phyloP scores from a whole-genome alignment of 2,888 invertebrate genomes.

The Agriopis leucophaearia region DNA sequence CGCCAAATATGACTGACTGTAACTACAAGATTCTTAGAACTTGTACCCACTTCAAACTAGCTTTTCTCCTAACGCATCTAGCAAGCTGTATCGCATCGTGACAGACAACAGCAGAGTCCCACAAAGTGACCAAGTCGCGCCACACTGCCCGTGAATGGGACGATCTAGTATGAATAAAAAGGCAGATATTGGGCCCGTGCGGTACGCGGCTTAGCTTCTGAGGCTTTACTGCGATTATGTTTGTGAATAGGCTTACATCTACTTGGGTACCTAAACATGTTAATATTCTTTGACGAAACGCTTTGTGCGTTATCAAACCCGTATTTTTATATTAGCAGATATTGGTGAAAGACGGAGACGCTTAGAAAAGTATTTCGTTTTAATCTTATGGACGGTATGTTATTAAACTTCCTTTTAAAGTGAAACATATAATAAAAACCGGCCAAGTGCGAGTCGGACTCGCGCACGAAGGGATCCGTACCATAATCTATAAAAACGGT shows the following conservation, averaged over 20 bases:
- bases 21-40: background rate
- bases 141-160: constrained; percentile 67
- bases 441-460: too few species aligned
- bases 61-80: constrained; percentile 49
- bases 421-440: too few species aligned
- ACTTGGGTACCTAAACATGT: constrained; percentile 34
- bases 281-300: constrained; percentile 16
- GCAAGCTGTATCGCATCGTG: constrained; percentile 31
- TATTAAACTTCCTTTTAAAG: background rate
- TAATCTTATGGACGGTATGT: background rate
- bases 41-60: background rate
- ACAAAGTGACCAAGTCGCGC: constrained; percentile 79
- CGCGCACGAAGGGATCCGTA: too few species aligned
- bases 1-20: too few species aligned
- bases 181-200: constrained; percentile 54
- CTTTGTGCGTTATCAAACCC: constrained; percentile 14
- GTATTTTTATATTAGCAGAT: constrained; percentile 12
- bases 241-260: constrained; percentile 47
- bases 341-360: background rate
- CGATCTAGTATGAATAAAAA: constrained; percentile 67
- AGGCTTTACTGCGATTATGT: constrained; percentile 53
- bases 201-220: constrained; percentile 64
- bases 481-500: too few species aligned
- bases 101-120: constrained; percentile 55
- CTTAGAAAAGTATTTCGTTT: background rate